Conservation (phyloP, 2,888 invertebrate species). For the Himalopsyche japonica region DNA sequence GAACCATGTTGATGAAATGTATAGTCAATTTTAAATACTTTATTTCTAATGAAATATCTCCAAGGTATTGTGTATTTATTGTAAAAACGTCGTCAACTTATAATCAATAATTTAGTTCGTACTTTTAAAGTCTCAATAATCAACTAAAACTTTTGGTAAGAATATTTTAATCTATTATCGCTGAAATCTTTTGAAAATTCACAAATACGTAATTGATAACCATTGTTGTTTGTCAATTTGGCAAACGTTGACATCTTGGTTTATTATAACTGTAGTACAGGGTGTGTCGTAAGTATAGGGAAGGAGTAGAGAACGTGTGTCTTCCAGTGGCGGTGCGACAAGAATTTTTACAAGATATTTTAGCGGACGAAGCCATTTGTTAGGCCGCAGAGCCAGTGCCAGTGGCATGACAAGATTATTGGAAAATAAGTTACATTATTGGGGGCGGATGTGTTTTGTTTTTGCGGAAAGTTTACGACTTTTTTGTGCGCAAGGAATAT, state of each 20-base stretch:
- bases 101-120: too few species aligned
- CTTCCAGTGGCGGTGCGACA: slow-evolving; percentile 25
- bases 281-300: neutral
- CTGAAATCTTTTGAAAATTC: too few species aligned
- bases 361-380: slow-evolving; percentile 36
- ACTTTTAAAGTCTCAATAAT: too few species aligned
- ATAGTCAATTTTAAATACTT: too few species aligned
- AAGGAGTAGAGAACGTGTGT: neutral
- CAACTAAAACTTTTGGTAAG: too few species aligned
- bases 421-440: slow-evolving; percentile 41
- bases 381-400: slow-evolving; percentile 32
- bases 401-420: slow-evolving; percentile 40
- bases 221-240: too few species aligned
- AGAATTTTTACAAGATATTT: slow-evolving; percentile 39
- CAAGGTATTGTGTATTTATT: too few species aligned
- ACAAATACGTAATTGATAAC: too few species aligned
- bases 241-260: neutral
- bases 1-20: too few species aligned
- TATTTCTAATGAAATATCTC: too few species aligned
- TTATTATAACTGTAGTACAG: neutral
- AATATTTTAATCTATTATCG: too few species aligned
- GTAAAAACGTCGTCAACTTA: too few species aligned
- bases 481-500: slow-evolving; percentile 40
- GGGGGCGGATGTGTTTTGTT: slow-evolving; percentile 35
- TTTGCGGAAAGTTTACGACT: slow-evolving; percentile 36